Conservation (phyloP, 2,797 vertebrate genomes). For the Adrianichthys oophorus region DNA sequence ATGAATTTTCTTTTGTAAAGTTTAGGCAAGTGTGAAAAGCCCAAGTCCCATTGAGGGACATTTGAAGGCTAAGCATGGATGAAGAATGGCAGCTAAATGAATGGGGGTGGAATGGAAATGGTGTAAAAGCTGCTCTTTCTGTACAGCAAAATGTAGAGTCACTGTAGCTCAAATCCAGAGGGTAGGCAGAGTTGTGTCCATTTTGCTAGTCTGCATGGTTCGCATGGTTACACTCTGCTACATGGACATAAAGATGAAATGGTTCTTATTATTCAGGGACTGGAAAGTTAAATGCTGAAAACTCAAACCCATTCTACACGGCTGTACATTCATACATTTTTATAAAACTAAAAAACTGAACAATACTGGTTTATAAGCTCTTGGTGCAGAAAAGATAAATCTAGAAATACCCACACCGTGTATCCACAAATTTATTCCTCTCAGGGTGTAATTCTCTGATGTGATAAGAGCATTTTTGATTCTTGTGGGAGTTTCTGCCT, state of each 20-base stretch:
- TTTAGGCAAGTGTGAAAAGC: constrained; percentile 63
- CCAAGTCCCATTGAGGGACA: constrained; percentile 29
- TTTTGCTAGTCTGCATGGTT: neutral
- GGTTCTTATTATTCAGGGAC: constrained; percentile 5
- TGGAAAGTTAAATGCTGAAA: constrained; percentile 10
- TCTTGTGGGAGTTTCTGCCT: constrained; percentile 20
- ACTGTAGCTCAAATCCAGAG: neutral
- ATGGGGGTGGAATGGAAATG: constrained; percentile 16
- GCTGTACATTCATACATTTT: constrained; percentile 18
- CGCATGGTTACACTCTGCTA: neutral
- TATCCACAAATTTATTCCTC: constrained; percentile 14
- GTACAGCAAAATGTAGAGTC: constrained; percentile 4
- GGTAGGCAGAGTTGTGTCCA: constrained; percentile 2
- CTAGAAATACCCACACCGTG: constrained; percentile 1
- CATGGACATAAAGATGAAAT: neutral
- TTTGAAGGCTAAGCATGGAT: constrained; percentile 1
- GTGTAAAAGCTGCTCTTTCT: constrained; percentile 11
- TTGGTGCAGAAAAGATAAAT: neutral
- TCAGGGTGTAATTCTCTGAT: constrained; percentile 15
- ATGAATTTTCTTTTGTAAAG: constrained; percentile 58
- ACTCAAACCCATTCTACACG: constrained; percentile 6
- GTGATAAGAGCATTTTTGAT: constrained; percentile 26
- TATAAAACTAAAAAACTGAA: too few relatives aligned
- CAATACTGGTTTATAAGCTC: too few relatives aligned
- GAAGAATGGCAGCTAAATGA: constrained; percentile 6